These are phyloP conservation scores for Plotosus lineatus DNA, from an alignment of 2,113 vertebrate genomes.

Conservation along the genomic window DNA sequence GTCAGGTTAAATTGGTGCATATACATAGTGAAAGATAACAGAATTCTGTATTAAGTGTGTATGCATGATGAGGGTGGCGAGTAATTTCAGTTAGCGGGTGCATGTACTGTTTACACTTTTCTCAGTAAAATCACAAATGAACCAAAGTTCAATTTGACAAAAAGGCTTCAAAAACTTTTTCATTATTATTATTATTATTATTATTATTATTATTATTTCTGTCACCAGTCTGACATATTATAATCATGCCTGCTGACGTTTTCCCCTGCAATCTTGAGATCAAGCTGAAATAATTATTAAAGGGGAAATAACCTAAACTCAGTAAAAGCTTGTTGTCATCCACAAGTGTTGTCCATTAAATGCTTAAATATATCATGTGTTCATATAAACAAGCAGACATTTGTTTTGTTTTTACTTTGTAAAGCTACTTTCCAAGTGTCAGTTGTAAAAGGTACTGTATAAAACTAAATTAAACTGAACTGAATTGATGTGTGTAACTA, in stretches of 20 bases:
- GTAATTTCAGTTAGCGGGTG: slow-evolving; percentile 56
- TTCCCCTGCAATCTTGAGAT: not conserved
- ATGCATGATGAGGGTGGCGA: slow-evolving; percentile 40
- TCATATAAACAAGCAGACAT: no score
- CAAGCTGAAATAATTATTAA: not conserved
- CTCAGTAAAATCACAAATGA: slow-evolving; percentile 57
- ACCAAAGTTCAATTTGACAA: slow-evolving; percentile 36
- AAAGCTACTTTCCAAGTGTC: no score
- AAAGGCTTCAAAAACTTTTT: slow-evolving; percentile 17
- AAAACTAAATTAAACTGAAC: no score
- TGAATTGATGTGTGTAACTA: no score
- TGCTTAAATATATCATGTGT: no score
- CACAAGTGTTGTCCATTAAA: no score
- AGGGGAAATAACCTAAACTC: no score
- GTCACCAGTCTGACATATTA: slow-evolving; percentile 37
- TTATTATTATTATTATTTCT: not conserved
- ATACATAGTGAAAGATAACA: slow-evolving; percentile 11
- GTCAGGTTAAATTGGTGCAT: not conserved
- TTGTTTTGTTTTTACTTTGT: no score
- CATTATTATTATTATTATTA: slow-evolving; percentile 44
- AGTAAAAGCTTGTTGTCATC: no score
- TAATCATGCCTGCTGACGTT: slow-evolving; percentile 6
- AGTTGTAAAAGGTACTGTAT: no score
- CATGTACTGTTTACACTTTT: slow-evolving; percentile 47
- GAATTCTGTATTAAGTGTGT: slow-evolving; percentile 19